Evolutionary conservation across 2,113 vertebrate species (phyloP).

Genomic region (Sminthopsis crassicaudata): DNA sequence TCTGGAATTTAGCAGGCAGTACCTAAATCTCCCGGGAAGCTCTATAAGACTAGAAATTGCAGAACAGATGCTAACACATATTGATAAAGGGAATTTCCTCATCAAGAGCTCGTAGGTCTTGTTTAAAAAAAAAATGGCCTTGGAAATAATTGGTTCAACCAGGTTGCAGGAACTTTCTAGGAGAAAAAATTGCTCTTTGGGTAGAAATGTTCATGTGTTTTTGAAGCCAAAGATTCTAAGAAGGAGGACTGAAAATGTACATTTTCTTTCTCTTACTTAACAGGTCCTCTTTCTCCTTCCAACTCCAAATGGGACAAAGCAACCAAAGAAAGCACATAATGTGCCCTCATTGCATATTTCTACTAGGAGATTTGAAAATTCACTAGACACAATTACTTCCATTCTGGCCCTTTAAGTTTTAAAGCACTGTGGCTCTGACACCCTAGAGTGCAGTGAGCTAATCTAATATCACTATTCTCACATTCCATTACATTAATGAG

Average conservation of each 20-base stretch:
- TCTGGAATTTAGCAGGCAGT: background rate
- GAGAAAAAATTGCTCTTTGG: background rate
- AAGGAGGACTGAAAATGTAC: background rate
- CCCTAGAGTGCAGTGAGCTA: background rate
- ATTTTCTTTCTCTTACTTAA: background rate
- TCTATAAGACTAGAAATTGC: background rate
- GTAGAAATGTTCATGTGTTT: background rate
- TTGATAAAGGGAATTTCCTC: background rate
- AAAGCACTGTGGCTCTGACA: background rate
- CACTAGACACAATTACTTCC: background rate
- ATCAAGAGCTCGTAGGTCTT: background rate
- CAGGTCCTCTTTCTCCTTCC: background rate
- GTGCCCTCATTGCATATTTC: rapidly evolving
- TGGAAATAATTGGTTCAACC: background rate
- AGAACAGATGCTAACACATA: background rate
- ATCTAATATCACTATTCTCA: background rate
- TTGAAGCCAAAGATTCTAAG: too few species aligned
- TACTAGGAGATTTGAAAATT: background rate
- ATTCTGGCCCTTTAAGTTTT: background rate
- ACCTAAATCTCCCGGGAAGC: background rate
- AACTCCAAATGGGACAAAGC: background rate
- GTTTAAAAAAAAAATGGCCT: too few species aligned
- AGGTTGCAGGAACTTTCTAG: background rate
- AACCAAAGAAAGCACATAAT: background rate
- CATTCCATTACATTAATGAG: constrained; percentile 28